phyloP scores from a whole-genome alignment of 2,888 invertebrate species.

The Zonitis immaculata region DNA sequence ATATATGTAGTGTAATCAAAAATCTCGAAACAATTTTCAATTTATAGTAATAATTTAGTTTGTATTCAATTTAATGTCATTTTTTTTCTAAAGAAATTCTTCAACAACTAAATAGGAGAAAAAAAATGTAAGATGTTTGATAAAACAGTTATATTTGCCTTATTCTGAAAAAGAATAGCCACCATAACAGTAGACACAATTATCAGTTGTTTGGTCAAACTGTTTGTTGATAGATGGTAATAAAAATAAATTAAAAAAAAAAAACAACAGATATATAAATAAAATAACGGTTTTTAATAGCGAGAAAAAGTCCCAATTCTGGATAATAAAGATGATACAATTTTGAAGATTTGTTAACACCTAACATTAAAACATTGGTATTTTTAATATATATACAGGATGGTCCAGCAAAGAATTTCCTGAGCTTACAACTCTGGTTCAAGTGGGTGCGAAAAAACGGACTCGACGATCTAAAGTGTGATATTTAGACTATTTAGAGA shows the following conservation, averaged over 20 bases:
- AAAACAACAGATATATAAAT: no score
- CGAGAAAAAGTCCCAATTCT: neutral
- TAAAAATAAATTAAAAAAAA: neutral
- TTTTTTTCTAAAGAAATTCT: neutral
- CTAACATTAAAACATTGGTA: no score
- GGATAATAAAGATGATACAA: neutral
- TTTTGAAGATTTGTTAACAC: no score
- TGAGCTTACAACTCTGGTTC: no score
- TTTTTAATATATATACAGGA: no score
- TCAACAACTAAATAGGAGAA: neutral
- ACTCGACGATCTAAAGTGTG: no score
- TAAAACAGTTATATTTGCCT: conserved; percentile 6
- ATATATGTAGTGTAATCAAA: no score
- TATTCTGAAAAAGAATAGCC: conserved; percentile 9
- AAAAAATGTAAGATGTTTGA: neutral
- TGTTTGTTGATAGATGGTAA: conserved; percentile 14
- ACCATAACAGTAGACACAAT: conserved; percentile 19
- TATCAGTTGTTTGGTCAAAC: conserved; percentile 20
- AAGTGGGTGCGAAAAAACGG: no score
- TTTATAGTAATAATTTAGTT: no score
- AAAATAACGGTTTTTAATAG: neutral
- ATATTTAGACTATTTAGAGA: no score
- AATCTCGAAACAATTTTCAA: neutral
- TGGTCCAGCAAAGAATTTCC: no score
- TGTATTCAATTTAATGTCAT: no score